phyloP scores from a whole-genome alignment of 2,888 invertebrate species.

The Seira ritae region DNA sequence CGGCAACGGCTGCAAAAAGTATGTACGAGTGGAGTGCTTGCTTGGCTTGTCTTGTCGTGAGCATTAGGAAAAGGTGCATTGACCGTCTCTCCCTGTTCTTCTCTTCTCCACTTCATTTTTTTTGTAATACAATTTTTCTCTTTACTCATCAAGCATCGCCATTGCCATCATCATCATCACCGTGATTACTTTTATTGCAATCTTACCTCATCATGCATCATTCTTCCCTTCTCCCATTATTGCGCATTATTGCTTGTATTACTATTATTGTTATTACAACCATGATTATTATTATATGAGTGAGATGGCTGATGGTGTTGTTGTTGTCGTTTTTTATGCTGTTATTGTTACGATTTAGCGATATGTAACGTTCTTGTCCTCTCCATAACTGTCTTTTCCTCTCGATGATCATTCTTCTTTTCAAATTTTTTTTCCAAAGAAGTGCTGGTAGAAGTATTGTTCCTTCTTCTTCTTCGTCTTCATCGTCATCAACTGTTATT shows the following conservation, averaged over 20 bases:
- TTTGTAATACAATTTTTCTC: constrained; percentile 30
- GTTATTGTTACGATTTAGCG: constrained; percentile 31
- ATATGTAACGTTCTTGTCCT: background rate
- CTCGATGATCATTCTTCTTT: constrained; percentile 3
- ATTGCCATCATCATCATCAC: constrained; percentile 14
- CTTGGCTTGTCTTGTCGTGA: constrained; percentile 38
- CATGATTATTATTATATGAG: constrained; percentile 33
- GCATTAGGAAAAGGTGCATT: constrained; percentile 61
- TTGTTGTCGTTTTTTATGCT: constrained; percentile 25
- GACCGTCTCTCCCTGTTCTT: constrained; percentile 52
- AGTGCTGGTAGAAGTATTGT: background rate
- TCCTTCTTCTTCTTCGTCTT: background rate
- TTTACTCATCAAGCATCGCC: constrained; percentile 14
- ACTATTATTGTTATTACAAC: constrained; percentile 35
- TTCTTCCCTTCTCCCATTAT: constrained; percentile 9
- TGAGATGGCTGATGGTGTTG: constrained; percentile 15
- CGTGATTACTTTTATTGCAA: constrained; percentile 22
- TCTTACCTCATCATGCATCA: constrained; percentile 36
- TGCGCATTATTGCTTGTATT: constrained; percentile 41
- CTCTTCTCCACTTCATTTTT: constrained; percentile 27
- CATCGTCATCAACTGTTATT: constrained; percentile 1
- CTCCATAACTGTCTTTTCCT: constrained; percentile 9
- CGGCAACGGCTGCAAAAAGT: too few relatives aligned
- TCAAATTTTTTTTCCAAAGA: constrained; percentile 13
- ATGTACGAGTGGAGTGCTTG: too few relatives aligned